phyloP scores from a whole-genome alignment of 2,888 invertebrate genomes.

The Pyrgus malvae region DNA sequence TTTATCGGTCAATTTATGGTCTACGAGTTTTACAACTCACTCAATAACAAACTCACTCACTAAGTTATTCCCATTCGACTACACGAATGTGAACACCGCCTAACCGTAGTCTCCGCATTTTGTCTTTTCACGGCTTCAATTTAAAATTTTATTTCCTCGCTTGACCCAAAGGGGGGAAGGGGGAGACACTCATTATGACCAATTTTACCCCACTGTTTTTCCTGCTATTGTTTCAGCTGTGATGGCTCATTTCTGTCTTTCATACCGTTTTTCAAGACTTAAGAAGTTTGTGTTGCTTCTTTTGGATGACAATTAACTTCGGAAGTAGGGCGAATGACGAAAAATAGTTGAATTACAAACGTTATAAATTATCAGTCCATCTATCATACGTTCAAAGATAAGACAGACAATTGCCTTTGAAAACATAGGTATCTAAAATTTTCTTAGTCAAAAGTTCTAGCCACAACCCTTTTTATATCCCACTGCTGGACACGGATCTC shows the following conservation, averaged over 20 bases:
- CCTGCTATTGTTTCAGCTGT: conserved; percentile 57
- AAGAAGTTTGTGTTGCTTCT: conserved; percentile 25
- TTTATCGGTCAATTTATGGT: too few species aligned
- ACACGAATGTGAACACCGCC: conserved; percentile 33
- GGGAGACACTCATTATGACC: conserved; percentile 75
- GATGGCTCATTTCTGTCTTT: conserved; percentile 70
- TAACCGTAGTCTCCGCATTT: conserved; percentile 54
- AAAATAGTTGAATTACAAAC: too few species aligned
- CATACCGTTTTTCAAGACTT: conserved; percentile 53
- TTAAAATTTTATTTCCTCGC: conserved; percentile 74
- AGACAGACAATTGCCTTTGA: too few species aligned
- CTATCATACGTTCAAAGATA: too few species aligned
- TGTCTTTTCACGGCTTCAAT: conserved; percentile 74
- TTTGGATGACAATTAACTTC: conserved; percentile 29
- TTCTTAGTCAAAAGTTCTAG: too few species aligned
- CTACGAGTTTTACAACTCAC: too few species aligned
- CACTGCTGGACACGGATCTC: too few species aligned
- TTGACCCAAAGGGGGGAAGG: conserved; percentile 65
- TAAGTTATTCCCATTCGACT: too few species aligned
- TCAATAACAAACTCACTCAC: too few species aligned
- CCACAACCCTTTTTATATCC: too few species aligned
- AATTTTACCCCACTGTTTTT: conserved; percentile 71
- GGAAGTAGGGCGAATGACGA: conserved; percentile 12
- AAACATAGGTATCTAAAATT: too few species aligned
- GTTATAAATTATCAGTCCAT: too few species aligned